Evolutionary conservation across 2,888 invertebrate genomes (phyloP).

Genomic region (Monochamus alternatus): DNA sequence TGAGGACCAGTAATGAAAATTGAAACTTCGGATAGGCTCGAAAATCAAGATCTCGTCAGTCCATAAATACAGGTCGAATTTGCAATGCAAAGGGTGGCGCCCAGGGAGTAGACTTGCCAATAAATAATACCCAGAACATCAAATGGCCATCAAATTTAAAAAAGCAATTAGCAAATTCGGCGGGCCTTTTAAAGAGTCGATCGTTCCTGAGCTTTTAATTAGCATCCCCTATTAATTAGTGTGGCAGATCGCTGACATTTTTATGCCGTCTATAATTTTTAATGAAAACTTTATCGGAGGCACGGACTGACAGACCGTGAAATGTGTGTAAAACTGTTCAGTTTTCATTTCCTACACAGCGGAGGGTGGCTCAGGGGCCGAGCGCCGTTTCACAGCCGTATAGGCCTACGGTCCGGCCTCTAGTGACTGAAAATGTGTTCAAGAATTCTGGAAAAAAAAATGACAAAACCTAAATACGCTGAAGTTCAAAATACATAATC

Average conservation of each 20-base stretch:
- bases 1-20: constrained; percentile 37
- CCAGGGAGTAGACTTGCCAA: constrained; percentile 33
- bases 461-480: too few relatives aligned
- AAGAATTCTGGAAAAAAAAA: too few relatives aligned
- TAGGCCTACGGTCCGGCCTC: neutral
- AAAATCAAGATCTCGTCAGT: constrained; percentile 38
- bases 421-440: too few relatives aligned
- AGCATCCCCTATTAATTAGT: constrained; percentile 41
- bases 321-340: constrained; percentile 63
- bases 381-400: constrained; percentile 38
- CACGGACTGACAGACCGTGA: constrained; percentile 64
- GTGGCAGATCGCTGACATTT: constrained; percentile 54
- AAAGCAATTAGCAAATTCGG: constrained; percentile 39
- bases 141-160: constrained; percentile 35
- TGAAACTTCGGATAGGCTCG: constrained; percentile 36
- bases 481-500: too few relatives aligned
- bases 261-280: constrained; percentile 63
- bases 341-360: constrained; percentile 63
- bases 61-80: constrained; percentile 33
- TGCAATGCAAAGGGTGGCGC: constrained; percentile 37
- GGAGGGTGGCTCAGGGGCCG: constrained; percentile 61
- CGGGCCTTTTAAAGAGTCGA: constrained; percentile 41
- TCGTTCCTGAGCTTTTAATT: constrained; percentile 44
- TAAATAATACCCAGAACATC: constrained; percentile 32
- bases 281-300: constrained; percentile 67